These are phyloP conservation scores for Phylloscopus trochilus DNA, from an alignment of 2,113 vertebrate genomes.

Conservation along the genomic window DNA sequence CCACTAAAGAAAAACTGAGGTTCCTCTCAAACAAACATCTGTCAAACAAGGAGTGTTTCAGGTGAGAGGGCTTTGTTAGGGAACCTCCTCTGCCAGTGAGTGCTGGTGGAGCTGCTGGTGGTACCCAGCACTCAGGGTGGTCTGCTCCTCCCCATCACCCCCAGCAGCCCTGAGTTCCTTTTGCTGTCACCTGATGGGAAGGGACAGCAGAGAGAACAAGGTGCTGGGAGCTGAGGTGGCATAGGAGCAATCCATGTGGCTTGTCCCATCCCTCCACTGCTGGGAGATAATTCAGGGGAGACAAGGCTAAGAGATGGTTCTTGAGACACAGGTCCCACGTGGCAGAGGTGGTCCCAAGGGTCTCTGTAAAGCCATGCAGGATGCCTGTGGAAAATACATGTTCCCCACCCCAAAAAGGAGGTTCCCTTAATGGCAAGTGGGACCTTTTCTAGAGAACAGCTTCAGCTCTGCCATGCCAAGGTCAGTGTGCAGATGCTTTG, in stretches of 20 bases:
- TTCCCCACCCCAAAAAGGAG: neutral
- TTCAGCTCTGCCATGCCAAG: neutral
- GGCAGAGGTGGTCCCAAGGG: fast-evolving
- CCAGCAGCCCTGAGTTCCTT: neutral
- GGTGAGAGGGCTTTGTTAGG: neutral
- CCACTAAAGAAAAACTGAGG: neutral
- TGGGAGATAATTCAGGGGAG: neutral
- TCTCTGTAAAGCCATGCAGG: neutral
- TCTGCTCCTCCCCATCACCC: neutral
- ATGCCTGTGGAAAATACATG: fast-evolving
- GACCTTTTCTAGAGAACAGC: neutral
- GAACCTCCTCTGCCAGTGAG: neutral
- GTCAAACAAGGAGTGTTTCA: neutral
- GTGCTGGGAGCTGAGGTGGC: neutral
- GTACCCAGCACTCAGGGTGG: fast-evolving
- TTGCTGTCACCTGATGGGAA: neutral
- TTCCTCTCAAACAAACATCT: neutral
- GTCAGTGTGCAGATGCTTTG: neutral
- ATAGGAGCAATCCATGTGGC: neutral
- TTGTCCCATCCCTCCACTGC: neutral
- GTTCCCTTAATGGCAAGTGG: neutral
- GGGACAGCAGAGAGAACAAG: neutral
- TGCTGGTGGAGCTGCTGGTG: neutral
- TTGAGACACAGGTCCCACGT: neutral
- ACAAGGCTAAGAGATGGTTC: neutral